Evolutionary conservation across 1,140 invertebrate genomes (phyloP).

Genomic region (Agrilus planipennis): DNA sequence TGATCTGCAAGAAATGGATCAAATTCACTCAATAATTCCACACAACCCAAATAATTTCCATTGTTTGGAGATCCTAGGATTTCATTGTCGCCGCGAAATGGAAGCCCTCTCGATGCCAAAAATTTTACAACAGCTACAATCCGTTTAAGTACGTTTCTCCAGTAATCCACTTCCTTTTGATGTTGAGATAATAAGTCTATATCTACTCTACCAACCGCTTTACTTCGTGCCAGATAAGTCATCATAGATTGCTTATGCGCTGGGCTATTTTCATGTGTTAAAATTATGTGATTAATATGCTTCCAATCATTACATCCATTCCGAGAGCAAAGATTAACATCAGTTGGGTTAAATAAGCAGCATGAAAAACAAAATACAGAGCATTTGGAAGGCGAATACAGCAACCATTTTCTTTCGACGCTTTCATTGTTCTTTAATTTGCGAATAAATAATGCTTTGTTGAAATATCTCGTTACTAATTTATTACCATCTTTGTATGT

Average conservation of each 20-base stretch:
- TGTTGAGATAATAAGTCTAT: too few relatives aligned
- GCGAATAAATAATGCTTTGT: conserved; percentile 3
- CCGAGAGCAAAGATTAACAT: conserved; percentile 9
- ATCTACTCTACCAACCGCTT: conserved; percentile 12
- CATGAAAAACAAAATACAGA: conserved; percentile 9
- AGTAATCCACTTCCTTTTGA: too few relatives aligned
- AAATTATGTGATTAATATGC: conserved; percentile 10
- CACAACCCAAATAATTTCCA: conserved; percentile 20
- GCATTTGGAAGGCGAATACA: conserved; percentile 1
- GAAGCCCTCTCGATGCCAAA: conserved; percentile 12
- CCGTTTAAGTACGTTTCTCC: conserved; percentile 18
- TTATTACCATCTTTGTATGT: neutral
- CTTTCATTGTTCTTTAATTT: conserved; percentile 7
- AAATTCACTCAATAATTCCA: conserved; percentile 19
- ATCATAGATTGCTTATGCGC: too few relatives aligned
- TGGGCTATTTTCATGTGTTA: conserved; percentile 12
- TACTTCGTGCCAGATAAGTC: conserved; percentile 13
- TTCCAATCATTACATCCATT: conserved; percentile 15
- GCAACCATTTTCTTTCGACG: conserved; percentile 7
- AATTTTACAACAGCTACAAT: conserved; percentile 20
- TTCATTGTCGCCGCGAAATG: conserved; percentile 19
- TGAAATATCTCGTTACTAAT: neutral
- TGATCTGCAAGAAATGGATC: conserved; percentile 16
- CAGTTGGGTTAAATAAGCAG: conserved; percentile 7
- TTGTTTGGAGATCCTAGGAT: conserved; percentile 17